phyloP scores from a whole-genome alignment of 2,113 vertebrate genomes.

The Anser cygnoides region DNA sequence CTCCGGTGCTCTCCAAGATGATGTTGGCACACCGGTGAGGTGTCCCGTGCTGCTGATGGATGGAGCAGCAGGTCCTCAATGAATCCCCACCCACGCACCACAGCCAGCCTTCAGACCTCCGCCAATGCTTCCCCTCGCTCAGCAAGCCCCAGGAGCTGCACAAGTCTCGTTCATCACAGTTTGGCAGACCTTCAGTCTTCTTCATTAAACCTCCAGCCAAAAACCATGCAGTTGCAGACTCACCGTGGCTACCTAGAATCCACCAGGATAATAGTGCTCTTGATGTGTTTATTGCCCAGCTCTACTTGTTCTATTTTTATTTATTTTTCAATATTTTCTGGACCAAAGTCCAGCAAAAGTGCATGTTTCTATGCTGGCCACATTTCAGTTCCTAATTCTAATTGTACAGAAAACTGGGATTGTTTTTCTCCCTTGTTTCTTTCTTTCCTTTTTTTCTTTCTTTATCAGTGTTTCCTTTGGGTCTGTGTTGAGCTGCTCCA shows the following conservation, averaged over 20 bases:
- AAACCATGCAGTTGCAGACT: conserved; percentile 25
- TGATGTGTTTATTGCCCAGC: neutral
- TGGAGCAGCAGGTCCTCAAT: neutral
- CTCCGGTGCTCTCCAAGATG: neutral
- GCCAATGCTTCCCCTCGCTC: neutral
- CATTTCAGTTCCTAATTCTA: conserved; percentile 24
- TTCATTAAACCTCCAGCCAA: conserved; percentile 27
- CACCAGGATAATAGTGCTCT: neutral
- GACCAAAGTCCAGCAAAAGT: neutral
- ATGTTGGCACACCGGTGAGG: neutral
- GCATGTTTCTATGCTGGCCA: neutral
- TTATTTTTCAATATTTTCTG: neutral
- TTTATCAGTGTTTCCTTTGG: conserved; percentile 23
- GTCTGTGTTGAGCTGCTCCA: neutral
- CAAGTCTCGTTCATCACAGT: neutral
- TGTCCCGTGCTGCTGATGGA: neutral
- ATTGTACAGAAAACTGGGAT: neutral
- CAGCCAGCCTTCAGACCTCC: neutral
- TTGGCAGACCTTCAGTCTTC: conserved; percentile 30
- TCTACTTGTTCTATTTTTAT: neutral
- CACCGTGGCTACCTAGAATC: neutral
- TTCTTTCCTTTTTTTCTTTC: neutral
- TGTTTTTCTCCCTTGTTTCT: rapidly evolving
- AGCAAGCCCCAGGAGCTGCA: neutral
- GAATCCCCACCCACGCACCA: neutral